Conservation (phyloP, 2,888 invertebrate species). For the Cerastis leucographa region DNA sequence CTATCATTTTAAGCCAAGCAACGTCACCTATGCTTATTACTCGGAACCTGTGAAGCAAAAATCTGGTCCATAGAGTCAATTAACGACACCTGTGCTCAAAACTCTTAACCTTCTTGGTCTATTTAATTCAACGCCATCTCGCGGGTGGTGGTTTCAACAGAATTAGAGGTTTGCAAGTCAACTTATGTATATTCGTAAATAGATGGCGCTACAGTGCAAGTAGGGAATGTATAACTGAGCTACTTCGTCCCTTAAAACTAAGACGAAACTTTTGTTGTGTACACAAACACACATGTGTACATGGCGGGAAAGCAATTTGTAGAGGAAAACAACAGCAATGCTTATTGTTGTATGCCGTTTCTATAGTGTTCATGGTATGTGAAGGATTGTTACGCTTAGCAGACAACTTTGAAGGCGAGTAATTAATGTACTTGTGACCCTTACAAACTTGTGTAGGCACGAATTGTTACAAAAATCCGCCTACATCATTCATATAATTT, state of each 20-base stretch:
- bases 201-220: slow-evolving; percentile 35
- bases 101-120: background rate
- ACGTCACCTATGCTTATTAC: background rate
- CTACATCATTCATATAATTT: background rate
- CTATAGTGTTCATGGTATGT: background rate
- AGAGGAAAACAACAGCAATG: slow-evolving; percentile 31
- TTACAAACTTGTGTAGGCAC: background rate
- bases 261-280: slow-evolving; percentile 35
- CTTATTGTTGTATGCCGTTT: slow-evolving; percentile 15
- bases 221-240: background rate
- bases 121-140: slow-evolving; percentile 48
- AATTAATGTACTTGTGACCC: background rate
- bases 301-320: slow-evolving; percentile 50
- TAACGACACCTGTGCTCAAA: slow-evolving; percentile 31
- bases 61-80: background rate
- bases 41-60: background rate
- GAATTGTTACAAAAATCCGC: background rate
- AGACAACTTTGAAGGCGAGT: background rate
- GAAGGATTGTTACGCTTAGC: background rate
- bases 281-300: too few relatives aligned
- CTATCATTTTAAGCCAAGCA: background rate
- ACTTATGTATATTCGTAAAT: background rate
- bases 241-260: slow-evolving; percentile 3
- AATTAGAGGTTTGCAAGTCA: background rate
- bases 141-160: slow-evolving; percentile 25